Evolutionary conservation across 2,113 vertebrate species (phyloP), one percentile per base, ranked within the genome.

Genomic region (Triplophysa tibetana): DNA sequence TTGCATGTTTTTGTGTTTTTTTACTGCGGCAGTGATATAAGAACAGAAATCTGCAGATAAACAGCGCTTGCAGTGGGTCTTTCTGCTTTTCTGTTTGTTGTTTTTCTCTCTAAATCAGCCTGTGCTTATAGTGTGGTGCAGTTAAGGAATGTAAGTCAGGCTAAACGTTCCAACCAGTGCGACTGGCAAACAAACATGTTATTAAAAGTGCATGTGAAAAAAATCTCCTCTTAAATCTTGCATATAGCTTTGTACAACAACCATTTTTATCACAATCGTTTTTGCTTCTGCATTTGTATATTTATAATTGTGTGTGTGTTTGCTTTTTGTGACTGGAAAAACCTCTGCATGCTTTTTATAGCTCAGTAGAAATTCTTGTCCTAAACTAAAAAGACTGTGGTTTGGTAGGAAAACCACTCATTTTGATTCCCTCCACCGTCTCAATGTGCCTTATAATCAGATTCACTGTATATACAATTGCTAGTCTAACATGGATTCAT

Each of bases 321-420:
- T 54, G 62, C 24, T 67, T 76, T 75, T 75, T 84, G 64, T 17
- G 63, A 29, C 24, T 64, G 38, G 14, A 62, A 66, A 75, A 62
- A 24, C 74, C 48, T 52, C 82, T 41, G 13, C 41, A 0, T 41
- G 79, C 74, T 91, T 89, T 90, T 91, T 89, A 84, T 85, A 84
- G 89, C 86, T 87, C 85, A 77, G 88, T 88, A 87, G 81, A 86
- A 84, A 84, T 86, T 89, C 80, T 81, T 88, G 86, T 81, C 60
- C 66, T 61, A 33, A 64, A 50, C 63, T 75, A 67, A 83, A 82
- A 7, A 86, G 87, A 29, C 83, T 89, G 88, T 65, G 88, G 86
- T 88, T 67, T 17, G 10, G 79, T 66, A 11, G 64, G 43, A 78
- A 70, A 88, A 81, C 75, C 58, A 65, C 78, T 77, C 78, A 78